Evolutionary conservation across 2,888 invertebrate genomes (phyloP).

Genomic region (Entomobrya proxima): DNA sequence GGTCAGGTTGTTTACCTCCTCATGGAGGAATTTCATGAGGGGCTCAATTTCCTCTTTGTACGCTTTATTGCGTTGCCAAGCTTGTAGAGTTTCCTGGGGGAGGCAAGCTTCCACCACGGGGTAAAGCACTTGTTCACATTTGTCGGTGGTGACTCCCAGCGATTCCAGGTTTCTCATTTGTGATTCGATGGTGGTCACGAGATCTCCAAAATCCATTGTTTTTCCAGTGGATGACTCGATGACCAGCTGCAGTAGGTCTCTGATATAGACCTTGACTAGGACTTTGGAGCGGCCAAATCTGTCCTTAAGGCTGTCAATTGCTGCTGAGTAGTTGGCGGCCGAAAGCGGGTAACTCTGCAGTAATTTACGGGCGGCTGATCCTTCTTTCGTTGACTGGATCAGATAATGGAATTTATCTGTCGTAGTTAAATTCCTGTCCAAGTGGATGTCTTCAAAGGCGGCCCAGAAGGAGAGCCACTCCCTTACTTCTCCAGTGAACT

Average conservation of each 20-base stretch:
- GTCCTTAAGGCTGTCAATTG: background rate
- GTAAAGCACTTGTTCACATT: conserved; percentile 23
- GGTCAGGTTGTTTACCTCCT: background rate
- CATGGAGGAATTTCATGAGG: conserved; percentile 4
- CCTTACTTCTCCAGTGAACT: background rate
- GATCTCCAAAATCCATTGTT: background rate
- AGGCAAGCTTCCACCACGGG: conserved; percentile 46
- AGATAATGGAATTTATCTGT: conserved; percentile 18
- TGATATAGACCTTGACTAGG: conserved; percentile 47
- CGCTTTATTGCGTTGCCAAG: conserved; percentile 67
- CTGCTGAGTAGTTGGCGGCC: background rate
- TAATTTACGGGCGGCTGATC: background rate
- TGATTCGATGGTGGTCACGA: conserved; percentile 21
- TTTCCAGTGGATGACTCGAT: background rate
- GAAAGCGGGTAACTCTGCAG: conserved; percentile 1
- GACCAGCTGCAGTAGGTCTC: conserved; percentile 37
- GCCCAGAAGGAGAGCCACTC: conserved; percentile 15
- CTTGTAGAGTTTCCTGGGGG: conserved; percentile 53
- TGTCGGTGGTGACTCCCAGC: conserved; percentile 31
- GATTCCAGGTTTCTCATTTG: conserved; percentile 40
- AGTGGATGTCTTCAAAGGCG: background rate
- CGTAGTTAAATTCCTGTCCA: background rate
- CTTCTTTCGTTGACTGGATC: background rate
- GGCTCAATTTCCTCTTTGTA: conserved; percentile 28
- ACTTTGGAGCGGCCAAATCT: conserved; percentile 29